These are phyloP conservation scores for Pygocentrus nattereri DNA, from an alignment of 2,797 vertebrate genomes.

Conservation along the genomic window DNA sequence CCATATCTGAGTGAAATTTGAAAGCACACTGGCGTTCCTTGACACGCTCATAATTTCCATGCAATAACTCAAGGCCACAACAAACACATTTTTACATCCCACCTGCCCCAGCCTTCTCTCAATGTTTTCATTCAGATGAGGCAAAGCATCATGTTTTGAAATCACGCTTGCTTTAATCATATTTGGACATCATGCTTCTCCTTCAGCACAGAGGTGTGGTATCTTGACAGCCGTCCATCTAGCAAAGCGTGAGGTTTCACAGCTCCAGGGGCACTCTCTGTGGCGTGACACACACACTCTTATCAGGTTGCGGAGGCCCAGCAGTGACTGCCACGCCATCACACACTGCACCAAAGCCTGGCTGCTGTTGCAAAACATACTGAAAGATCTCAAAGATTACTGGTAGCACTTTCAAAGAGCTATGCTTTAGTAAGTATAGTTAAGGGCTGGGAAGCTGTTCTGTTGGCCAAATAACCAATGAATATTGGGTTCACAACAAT, in stretches of 20 bases:
- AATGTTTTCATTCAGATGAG: conserved; percentile 54
- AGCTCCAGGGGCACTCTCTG: conserved; percentile 76
- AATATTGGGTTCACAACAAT: background rate
- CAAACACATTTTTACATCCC: conserved; percentile 30
- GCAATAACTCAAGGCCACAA: conserved; percentile 40
- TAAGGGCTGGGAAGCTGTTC: too few relatives aligned
- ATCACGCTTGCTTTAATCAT: conserved; percentile 72
- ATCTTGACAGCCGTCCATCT: conserved; percentile 72
- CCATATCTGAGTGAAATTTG: conserved; percentile 28
- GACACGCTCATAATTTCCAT: conserved; percentile 18
- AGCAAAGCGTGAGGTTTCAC: conserved; percentile 80
- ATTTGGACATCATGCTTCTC: conserved; percentile 71
- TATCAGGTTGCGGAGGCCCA: conserved; percentile 69
- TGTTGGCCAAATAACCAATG: background rate
- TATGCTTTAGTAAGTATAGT: background rate
- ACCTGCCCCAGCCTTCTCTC: conserved; percentile 3
- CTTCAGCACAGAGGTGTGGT: conserved; percentile 75
- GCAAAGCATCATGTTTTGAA: conserved; percentile 72
- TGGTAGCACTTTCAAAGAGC: background rate
- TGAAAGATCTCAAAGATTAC: conserved; percentile 9
- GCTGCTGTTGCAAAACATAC: conserved; percentile 38
- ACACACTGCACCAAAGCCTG: conserved; percentile 55
- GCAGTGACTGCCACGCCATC: conserved; percentile 67
- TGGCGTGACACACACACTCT: conserved; percentile 50
- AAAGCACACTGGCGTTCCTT: conserved; percentile 14